Evolutionary conservation across 2,113 vertebrate species (phyloP), one percentile per base, ranked within the genome.

Genomic region (Alethe diademata): DNA sequence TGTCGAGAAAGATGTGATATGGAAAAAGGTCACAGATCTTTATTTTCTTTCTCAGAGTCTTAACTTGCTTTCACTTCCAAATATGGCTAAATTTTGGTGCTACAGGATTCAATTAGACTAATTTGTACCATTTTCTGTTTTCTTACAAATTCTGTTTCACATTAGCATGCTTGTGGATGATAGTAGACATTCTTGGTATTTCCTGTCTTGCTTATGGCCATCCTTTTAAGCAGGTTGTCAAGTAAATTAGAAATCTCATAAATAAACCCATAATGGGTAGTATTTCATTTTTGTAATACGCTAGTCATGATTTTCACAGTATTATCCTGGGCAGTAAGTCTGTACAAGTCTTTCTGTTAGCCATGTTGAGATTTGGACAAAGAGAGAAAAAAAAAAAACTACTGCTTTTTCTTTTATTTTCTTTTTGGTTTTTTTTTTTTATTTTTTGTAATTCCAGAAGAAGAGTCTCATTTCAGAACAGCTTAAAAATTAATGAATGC

Each of bases 141-240:
- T 93, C 61, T 82, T 95, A 65, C 33, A 81, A 87, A 87, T 81
- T 93, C 85, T 93, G 93, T 95, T 96, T 90, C 82, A 62, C 38
- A 92, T 97, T 95, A 95, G 14, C 58, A 65, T 88, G 74, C 73
- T 90, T 71, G 47, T 69, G 85, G 42, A 90, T 70, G 61, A 62
- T 86, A 51, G 66, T 81, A 0, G 0, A 62, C 7, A 57, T 92
- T 78, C 88, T 75, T 93, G 82, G 85, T 75, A 96, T 96, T 97
- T 96, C 93, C 90, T 96, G 75, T 43, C 87, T 94, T 96, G 71
- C 47, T 73, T 90, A 38, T 88, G 78, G 62, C 82, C 60, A 81
- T 57, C 56, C 48, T 87, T 79, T 75, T 82, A 75, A 87, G 16
- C 61, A 86, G 16, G n/a, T 91, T 75, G 19, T 83, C 84, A 90